phyloP scores from a whole-genome alignment of 2,888 invertebrate genomes.

The Psococerastis gibbosa region DNA sequence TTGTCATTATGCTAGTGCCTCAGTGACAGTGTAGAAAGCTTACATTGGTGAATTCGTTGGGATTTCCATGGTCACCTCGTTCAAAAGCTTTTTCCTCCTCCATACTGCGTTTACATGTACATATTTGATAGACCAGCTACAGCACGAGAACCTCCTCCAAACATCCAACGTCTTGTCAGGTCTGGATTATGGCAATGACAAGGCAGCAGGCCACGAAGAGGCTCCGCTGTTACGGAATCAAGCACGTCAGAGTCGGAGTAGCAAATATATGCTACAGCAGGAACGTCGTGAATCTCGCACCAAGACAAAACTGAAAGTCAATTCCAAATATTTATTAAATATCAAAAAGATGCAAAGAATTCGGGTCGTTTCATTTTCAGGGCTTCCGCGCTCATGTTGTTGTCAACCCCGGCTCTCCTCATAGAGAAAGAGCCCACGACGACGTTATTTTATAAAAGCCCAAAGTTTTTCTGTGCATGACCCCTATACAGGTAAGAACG shows the following conservation, averaged over 20 bases:
- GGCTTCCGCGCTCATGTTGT: too few species aligned
- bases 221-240: slow-evolving; percentile 14
- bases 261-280: slow-evolving; percentile 12
- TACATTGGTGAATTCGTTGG: too few species aligned
- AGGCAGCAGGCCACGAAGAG: slow-evolving; percentile 12
- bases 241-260: slow-evolving; percentile 12
- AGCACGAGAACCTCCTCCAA: not conserved
- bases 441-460: too few species aligned
- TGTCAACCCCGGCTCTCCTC: too few species aligned
- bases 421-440: too few species aligned
- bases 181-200: slow-evolving; percentile 2
- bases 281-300: slow-evolving; percentile 14
- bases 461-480: too few species aligned
- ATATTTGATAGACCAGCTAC: not conserved
- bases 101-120: not conserved
- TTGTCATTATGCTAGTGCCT: too few species aligned
- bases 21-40: too few species aligned
- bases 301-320: slow-evolving; percentile 12
- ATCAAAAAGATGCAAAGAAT: not conserved
- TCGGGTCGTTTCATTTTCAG: not conserved
- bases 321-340: not conserved
- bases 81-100: too few species aligned
- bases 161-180: not conserved
- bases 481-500: too few species aligned
- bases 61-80: too few species aligned